Evolutionary conservation across 2,113 vertebrate species (phyloP).

Genomic region (Aramus guarauna): DNA sequence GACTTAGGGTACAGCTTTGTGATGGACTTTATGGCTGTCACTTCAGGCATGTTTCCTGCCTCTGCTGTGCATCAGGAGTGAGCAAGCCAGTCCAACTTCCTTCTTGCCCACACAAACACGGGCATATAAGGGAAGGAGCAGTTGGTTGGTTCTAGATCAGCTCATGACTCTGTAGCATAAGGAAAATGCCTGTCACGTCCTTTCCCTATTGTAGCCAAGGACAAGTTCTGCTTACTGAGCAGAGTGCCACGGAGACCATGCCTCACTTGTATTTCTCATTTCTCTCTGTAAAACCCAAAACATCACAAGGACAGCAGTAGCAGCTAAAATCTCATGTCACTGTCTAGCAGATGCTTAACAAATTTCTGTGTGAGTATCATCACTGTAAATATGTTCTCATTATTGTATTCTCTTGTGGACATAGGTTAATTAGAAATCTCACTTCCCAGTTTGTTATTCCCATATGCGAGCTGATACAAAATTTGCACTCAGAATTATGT

Average conservation of each 20-base stretch:
- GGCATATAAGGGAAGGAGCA: not conserved
- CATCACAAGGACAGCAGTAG: not conserved
- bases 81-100: not conserved
- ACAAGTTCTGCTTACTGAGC: not conserved
- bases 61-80: not conserved
- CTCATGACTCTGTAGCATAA: not conserved
- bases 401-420: not conserved
- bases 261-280: not conserved
- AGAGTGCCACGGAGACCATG: not conserved
- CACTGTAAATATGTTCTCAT: not conserved
- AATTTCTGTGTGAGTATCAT: not conserved
- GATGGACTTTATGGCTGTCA: not conserved
- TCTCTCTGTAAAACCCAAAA: not conserved
- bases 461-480: not conserved
- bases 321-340: not conserved
- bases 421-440: conserved; percentile 55
- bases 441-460: conserved; percentile 3
- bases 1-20: not conserved
- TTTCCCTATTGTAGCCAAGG: not conserved
- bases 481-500: conserved; percentile 32
- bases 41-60: not conserved
- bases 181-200: not conserved
- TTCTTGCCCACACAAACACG: not conserved
- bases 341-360: not conserved
- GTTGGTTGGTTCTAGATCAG: not conserved